Evolutionary conservation across 2,797 vertebrate species (phyloP).

Genomic region (Sternotherus odoratus): DNA sequence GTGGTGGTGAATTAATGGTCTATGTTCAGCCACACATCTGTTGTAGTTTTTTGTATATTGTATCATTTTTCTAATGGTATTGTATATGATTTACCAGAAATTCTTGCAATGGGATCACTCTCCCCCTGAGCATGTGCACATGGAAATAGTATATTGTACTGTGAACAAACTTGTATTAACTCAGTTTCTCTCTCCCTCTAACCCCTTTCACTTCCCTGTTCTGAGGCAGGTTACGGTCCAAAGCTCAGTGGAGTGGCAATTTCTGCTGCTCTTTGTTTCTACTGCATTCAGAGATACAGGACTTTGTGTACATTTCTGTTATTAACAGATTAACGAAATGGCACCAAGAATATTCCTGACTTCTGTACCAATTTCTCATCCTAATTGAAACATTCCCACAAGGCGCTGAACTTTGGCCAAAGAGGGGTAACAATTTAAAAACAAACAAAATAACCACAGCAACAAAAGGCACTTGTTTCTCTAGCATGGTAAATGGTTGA

Average conservation of each 20-base stretch:
- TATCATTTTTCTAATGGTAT: not conserved
- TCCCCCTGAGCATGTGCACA: not conserved
- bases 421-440: not conserved
- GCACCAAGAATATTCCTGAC: not conserved
- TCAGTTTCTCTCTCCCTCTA: not conserved
- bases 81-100: slow-evolving; percentile 37
- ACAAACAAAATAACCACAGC: not conserved
- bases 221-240: not conserved
- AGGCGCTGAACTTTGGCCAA: not conserved
- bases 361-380: not conserved
- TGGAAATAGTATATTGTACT: not conserved
- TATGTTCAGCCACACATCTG: not conserved
- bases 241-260: not conserved
- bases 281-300: not conserved
- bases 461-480: not conserved
- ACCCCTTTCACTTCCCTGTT: not conserved
- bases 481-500: not conserved
- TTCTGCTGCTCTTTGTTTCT: not conserved
- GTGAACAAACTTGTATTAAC: not conserved
- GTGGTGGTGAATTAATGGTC: not conserved
- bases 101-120: slow-evolving; percentile 18
- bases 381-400: not conserved
- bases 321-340: not conserved
- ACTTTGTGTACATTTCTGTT: not conserved
- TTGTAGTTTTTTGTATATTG: slow-evolving; percentile 16